phyloP scores from a whole-genome alignment of 2,797 vertebrate species.

The Danio tinwini region DNA sequence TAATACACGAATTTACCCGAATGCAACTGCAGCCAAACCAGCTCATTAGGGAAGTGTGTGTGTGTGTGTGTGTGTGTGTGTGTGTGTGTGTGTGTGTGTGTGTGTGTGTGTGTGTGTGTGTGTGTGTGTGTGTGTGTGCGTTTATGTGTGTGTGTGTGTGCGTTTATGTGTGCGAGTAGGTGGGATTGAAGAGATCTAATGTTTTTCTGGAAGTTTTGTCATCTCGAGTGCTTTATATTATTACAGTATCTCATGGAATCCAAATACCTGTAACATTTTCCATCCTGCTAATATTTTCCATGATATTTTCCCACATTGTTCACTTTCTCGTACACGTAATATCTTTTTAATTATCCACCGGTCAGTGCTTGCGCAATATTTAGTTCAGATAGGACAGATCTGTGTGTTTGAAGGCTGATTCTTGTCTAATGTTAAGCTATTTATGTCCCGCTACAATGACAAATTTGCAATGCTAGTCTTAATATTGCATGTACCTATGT shows the following conservation, averaged over 20 bases:
- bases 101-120: slow-evolving; percentile 35
- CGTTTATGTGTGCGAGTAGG: slow-evolving; percentile 52
- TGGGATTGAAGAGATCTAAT: slow-evolving; percentile 71
- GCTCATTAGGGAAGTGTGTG: slow-evolving; percentile 73
- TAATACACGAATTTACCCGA: slow-evolving; percentile 72
- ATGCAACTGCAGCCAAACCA: slow-evolving; percentile 75
- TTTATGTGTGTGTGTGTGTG: slow-evolving; percentile 37
- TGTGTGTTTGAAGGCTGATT: slow-evolving; percentile 66
- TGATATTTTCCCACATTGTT: slow-evolving; percentile 81
- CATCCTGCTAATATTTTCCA: slow-evolving; percentile 86
- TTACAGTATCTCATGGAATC: slow-evolving; percentile 80
- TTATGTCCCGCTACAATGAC: not conserved
- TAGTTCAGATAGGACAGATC: slow-evolving; percentile 66
- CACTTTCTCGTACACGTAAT: slow-evolving; percentile 75
- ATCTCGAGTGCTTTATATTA: slow-evolving; percentile 79
- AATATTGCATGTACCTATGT: not conserved
- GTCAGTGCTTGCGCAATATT: slow-evolving; percentile 71
- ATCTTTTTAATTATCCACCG: slow-evolving; percentile 65
- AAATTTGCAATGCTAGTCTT: not conserved
- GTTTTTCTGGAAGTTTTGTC: slow-evolving; percentile 80
- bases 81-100: slow-evolving; percentile 35
- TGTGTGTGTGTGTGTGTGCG: slow-evolving; percentile 44
- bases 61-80: slow-evolving; percentile 30
- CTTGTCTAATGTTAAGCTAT: slow-evolving; percentile 60
- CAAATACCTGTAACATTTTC: slow-evolving; percentile 87